Conservation (phyloP, 2,797 vertebrate genomes). For the Sebastes kiyomatsui region DNA sequence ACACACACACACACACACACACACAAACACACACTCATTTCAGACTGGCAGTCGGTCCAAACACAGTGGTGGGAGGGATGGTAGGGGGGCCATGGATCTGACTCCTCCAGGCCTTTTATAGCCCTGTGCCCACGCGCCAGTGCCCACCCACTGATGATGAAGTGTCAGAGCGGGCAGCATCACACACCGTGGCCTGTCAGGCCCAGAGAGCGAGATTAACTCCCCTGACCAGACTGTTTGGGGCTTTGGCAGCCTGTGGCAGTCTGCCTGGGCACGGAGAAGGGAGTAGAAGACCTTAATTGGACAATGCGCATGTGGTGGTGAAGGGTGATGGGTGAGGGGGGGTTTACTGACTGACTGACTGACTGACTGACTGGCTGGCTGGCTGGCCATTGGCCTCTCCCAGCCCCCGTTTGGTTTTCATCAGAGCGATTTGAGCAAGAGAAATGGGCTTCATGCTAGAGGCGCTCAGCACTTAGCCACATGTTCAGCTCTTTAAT, state of each 20-base stretch:
- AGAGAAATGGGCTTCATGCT: slow-evolving; percentile 55
- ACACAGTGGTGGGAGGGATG: slow-evolving; percentile 23
- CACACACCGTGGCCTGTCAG: slow-evolving; percentile 52
- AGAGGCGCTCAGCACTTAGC: slow-evolving; percentile 43
- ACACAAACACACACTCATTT: background rate
- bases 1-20: slow-evolving; percentile 5
- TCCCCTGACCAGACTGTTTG: slow-evolving; percentile 58
- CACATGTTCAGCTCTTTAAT: slow-evolving; percentile 42
- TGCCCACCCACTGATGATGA: slow-evolving; percentile 68
- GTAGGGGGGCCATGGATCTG: slow-evolving; percentile 10
- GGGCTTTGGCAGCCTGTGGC: slow-evolving; percentile 54
- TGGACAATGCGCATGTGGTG: slow-evolving; percentile 68
- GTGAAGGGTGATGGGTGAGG: slow-evolving; percentile 12
- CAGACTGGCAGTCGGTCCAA: slow-evolving; percentile 50
- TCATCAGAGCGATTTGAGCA: slow-evolving; percentile 64
- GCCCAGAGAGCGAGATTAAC: slow-evolving; percentile 61
- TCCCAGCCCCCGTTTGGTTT: slow-evolving; percentile 62
- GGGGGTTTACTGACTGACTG: background rate
- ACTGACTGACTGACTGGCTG: slow-evolving; percentile 3
- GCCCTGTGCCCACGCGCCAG: slow-evolving; percentile 63
- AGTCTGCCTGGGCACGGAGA: slow-evolving; percentile 41
- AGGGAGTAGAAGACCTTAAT: slow-evolving; percentile 75
- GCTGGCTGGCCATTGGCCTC: slow-evolving; percentile 23
- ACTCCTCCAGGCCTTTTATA: slow-evolving; percentile 78
- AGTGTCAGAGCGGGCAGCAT: slow-evolving; percentile 66